These are phyloP conservation scores for Trichopoda pennipes DNA, from an alignment of 2,888 invertebrate genomes.

Conservation along the genomic window DNA sequence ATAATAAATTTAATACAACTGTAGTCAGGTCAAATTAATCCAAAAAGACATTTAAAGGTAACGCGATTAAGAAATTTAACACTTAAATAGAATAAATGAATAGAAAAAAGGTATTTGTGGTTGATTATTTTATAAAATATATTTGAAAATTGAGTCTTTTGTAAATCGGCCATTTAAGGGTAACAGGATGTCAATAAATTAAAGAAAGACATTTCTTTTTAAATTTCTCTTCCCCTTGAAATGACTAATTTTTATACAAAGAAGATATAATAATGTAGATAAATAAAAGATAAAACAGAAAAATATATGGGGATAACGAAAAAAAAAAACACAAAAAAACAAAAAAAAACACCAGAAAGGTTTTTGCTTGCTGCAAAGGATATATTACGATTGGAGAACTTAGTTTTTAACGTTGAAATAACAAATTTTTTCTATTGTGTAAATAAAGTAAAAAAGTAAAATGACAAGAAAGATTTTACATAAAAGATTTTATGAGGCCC, in stretches of 20 bases:
- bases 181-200: slow-evolving; percentile 63
- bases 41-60: slow-evolving; percentile 24
- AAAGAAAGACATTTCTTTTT: slow-evolving; percentile 57
- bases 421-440: too few relatives aligned
- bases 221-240: slow-evolving; percentile 3
- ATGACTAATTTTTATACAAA: slow-evolving; percentile 29
- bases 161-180: slow-evolving; percentile 11
- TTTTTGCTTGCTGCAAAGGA: too few relatives aligned
- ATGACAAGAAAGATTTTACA: too few relatives aligned
- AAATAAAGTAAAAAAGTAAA: too few relatives aligned
- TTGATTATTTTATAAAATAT: slow-evolving; percentile 44
- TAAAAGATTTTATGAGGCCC: too few relatives aligned
- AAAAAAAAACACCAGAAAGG: too few relatives aligned
- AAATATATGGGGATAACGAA: background rate
- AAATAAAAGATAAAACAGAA: background rate
- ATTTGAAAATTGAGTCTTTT: slow-evolving; percentile 38
- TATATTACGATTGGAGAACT: too few relatives aligned
- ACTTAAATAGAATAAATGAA: slow-evolving; percentile 24
- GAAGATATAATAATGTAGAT: background rate
- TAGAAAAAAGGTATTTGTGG: slow-evolving; percentile 37
- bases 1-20: slow-evolving; percentile 35
- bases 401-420: too few relatives aligned
- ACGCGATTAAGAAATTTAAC: slow-evolving; percentile 60
- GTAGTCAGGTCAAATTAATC: slow-evolving; percentile 28
- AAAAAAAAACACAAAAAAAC: background rate